A percentile compares a stretch with the other conserved stretches of the same genome.
Conservation (phyloP, 2,113 vertebrate species). For the Hipposideros armiger region DNA sequence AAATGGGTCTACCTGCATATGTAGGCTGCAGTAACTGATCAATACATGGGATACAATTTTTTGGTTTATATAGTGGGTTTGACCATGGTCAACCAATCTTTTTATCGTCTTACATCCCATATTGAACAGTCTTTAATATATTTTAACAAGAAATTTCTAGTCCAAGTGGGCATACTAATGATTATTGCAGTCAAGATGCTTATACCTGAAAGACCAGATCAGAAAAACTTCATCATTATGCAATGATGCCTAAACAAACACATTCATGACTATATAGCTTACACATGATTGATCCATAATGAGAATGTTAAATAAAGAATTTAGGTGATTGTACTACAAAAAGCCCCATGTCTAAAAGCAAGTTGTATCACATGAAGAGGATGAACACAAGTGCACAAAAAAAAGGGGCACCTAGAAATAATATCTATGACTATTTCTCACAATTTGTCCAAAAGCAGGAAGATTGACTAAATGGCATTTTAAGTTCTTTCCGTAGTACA, state of each 20-base stretch:
- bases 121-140: neutral
- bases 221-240: neutral
- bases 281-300: neutral
- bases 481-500: slow-evolving; percentile 13
- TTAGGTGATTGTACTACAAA: neutral
- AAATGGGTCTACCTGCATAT: neutral
- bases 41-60: neutral
- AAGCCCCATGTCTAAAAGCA: neutral
- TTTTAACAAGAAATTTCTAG: neutral
- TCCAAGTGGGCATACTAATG: neutral
- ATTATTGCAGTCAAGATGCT: neutral
- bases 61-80: neutral
- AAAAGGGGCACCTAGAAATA: slow-evolving; percentile 9
- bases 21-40: too few relatives aligned
- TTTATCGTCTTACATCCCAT: neutral
- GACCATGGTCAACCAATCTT: neutral
- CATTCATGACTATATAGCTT: neutral
- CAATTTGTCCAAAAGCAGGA: neutral
- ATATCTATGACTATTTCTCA: neutral
- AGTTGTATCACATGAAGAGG: neutral
- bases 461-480: neutral
- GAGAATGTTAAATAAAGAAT: neutral
- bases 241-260: neutral
- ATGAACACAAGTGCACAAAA: neutral
- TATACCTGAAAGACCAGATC: neutral